Conservation (phyloP, 1,140 invertebrate genomes). For the Drosophila kohkoa region DNA sequence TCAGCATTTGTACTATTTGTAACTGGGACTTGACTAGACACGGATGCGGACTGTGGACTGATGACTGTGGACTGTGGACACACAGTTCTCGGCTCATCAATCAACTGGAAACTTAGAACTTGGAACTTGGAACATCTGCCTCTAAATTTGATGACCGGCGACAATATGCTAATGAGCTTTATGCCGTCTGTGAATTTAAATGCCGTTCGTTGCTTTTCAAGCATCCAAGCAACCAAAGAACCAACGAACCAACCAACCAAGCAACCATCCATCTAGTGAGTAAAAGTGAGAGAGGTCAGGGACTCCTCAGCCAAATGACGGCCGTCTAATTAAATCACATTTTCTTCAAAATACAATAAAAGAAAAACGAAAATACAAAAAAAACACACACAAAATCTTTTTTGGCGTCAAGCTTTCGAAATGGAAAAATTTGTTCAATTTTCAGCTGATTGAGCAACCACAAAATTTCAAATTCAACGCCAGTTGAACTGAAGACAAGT, state of each 20-base stretch:
- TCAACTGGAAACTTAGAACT: conserved; percentile 40
- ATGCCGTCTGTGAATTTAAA: conserved; percentile 41
- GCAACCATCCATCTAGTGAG: not conserved
- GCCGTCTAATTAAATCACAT: conserved; percentile 37
- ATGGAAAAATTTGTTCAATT: conserved; percentile 8
- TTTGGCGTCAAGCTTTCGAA: conserved; percentile 8
- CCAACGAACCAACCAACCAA: too few relatives aligned
- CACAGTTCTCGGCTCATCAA: conserved; percentile 22
- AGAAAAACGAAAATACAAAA: not conserved
- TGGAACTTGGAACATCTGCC: conserved; percentile 34
- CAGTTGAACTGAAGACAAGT: not conserved
- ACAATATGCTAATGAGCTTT: conserved; percentile 53
- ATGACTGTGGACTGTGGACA: not conserved
- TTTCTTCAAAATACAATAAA: not conserved
- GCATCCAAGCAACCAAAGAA: too few relatives aligned
- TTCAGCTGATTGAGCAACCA: conserved; percentile 34
- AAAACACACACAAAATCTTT: not conserved
- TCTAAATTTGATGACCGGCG: conserved; percentile 31
- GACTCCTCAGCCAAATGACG: conserved; percentile 5
- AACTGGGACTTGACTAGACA: not conserved
- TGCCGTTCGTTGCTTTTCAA: conserved; percentile 10
- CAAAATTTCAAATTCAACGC: conserved; percentile 29
- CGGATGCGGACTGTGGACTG: not conserved
- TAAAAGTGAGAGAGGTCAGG: conserved; percentile 3
- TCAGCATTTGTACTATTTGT: conserved; percentile 11